Evolutionary conservation across 1,140 invertebrate genomes (phyloP), one percentile per base, ranked within the genome.

Genomic region (Musca vetustissima): DNA sequence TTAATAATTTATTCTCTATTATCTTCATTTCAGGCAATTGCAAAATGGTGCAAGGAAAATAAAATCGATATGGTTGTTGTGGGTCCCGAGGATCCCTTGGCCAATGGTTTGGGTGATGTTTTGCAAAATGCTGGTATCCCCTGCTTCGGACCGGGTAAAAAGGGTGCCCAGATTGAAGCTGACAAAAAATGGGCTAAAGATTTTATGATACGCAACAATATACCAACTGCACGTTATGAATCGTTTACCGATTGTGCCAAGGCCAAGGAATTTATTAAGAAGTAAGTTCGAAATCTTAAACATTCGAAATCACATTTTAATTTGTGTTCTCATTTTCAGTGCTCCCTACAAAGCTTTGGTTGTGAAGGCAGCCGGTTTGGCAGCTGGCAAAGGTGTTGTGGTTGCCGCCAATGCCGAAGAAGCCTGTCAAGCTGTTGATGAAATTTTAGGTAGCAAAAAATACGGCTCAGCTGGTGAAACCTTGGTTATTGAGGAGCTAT

Each of bases 381-480:
- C 97, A 19, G 96, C 94, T 9, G 97, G 97, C 4, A 99, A 99
- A 85, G 97, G 97, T 13, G 97, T 99, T 4, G 88, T 98, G 19
- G 93, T 99, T 11, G 92, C 94, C 0, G 77, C 86, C 24, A 87
- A 86, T 76, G 88, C 85, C 69, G 83, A 89, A 9, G 93, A 97
- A 82, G 96, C 96, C 19, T 91, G 90, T 75, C 75, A 86, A 57
- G 92, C 94, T 7, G 91, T 96, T 0, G 91, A 93, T 72, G 88
- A 90, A 61, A 94, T 97, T 70, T 83, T 96, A 43, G 89, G 85
- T 0, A 82, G 89, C 3, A 87, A 88, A 61, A 91, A 90, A 75
- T 97, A 94, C 85, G 94, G 94, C 1, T 73, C 80, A n/a, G 95
- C 96, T 68, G 92, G 95, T 13, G 86, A 92, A 65, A 90, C 86